phyloP scores from a whole-genome alignment of 2,113 vertebrate species.

The Chloropsis cyanopogon region DNA sequence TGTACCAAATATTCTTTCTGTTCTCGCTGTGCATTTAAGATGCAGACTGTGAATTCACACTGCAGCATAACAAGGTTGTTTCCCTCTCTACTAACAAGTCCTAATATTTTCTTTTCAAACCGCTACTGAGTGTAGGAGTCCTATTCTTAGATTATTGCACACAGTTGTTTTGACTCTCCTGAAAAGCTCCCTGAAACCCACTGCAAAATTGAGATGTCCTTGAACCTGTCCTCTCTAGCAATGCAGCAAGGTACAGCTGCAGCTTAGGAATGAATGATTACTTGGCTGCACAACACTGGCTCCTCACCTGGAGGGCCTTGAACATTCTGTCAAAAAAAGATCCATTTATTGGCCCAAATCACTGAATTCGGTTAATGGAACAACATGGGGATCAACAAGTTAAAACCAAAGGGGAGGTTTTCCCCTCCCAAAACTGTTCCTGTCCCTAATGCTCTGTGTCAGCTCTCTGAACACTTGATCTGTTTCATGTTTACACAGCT shows the following conservation, averaged over 20 bases:
- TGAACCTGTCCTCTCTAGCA: not conserved
- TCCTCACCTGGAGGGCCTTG: not conserved
- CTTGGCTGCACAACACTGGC: not conserved
- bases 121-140: not conserved
- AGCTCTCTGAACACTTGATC: not conserved
- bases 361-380: not conserved
- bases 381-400: not conserved
- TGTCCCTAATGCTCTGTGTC: not conserved
- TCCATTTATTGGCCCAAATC: not conserved
- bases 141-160: not conserved
- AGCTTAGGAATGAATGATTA: not conserved
- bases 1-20: not conserved
- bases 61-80: not conserved
- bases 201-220: not conserved
- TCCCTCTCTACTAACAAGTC: not conserved
- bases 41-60: not conserved
- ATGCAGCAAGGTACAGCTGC: not conserved
- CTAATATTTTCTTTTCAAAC: not conserved
- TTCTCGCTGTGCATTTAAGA: not conserved
- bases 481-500: not conserved
- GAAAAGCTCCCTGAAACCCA: not conserved
- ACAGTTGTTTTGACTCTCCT: not conserved
- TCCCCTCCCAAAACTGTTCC: not conserved
- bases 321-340: not conserved
- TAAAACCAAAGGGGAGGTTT: not conserved